A percentile compares a stretch with the other conserved stretches of the same genome.
These are phyloP conservation scores for Horisme vitalbata DNA, from an alignment of 2,888 invertebrate species.

Conservation along the genomic window DNA sequence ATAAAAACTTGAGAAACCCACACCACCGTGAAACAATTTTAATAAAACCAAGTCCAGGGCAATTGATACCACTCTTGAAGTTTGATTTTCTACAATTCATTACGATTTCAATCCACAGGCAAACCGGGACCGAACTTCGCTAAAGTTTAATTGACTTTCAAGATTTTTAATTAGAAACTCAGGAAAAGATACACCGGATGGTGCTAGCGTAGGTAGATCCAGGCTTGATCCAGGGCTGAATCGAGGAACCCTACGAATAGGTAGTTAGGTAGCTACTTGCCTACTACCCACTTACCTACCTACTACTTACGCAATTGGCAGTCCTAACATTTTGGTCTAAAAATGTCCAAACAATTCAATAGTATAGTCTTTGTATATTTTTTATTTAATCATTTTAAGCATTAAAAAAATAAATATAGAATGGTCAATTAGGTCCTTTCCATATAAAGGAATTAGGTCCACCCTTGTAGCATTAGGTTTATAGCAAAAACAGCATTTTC, in stretches of 20 bases:
- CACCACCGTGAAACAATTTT: neutral
- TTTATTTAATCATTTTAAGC: too few species aligned
- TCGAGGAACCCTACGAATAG: slow-evolving; percentile 5
- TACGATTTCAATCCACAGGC: slow-evolving; percentile 54
- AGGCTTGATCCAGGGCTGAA: slow-evolving; percentile 24
- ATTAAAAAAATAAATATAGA: too few species aligned
- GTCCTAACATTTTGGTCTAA: too few species aligned
- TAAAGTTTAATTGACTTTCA: slow-evolving; percentile 76
- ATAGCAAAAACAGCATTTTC: too few species aligned
- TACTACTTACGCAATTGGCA: too few species aligned
- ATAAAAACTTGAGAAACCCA: neutral
- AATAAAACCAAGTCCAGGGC: slow-evolving; percentile 6
- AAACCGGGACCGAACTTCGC: slow-evolving; percentile 43
- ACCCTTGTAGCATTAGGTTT: too few species aligned
- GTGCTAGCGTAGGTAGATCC: slow-evolving; percentile 29
- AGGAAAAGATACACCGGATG: slow-evolving; percentile 53
- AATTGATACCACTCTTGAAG: slow-evolving; percentile 36
- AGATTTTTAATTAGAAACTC: slow-evolving; percentile 77
- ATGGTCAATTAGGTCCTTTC: too few species aligned
- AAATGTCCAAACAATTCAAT: too few species aligned
- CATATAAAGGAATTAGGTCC: too few species aligned
- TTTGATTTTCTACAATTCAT: slow-evolving; percentile 63
- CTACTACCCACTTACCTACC: too few species aligned
- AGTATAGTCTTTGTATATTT: too few species aligned
- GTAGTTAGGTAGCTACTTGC: too few species aligned